Percentiles rank a stretch among this genome's conserved stretches.
Evolutionary conservation across 30 jellyfish, hydroid and myxozoan species (phyloP).

Genomic region (Clytia hemisphaerica): DNA sequence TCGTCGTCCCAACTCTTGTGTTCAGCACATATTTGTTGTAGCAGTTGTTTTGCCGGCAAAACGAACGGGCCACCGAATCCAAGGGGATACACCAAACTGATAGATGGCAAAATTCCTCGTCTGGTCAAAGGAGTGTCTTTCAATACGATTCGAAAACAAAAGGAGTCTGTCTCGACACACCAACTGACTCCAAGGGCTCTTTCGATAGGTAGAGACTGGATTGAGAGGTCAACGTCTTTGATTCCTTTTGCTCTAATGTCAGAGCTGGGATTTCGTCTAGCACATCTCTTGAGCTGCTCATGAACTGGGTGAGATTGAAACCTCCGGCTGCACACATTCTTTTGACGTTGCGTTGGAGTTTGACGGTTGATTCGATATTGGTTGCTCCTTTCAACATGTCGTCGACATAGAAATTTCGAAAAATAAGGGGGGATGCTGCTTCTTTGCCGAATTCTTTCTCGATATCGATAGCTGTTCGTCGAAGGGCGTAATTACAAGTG

Average conservation of each 20-base stretch:
- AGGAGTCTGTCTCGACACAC: constrained; percentile 35
- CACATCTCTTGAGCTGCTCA: constrained; percentile 26
- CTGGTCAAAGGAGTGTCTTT: constrained; percentile 28
- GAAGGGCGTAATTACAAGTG: constrained; percentile 48
- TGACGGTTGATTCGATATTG: constrained; percentile 1
- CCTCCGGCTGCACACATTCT: constrained; percentile 42
- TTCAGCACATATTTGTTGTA: constrained; percentile 21
- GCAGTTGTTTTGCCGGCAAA: constrained; percentile 16
- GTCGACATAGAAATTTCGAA: constrained; percentile 44
- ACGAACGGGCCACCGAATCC: constrained; percentile 32
- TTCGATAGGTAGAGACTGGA: constrained; percentile 20
- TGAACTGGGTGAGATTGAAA: constrained; percentile 10
- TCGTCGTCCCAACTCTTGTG: constrained; percentile 27
- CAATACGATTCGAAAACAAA: constrained; percentile 26
- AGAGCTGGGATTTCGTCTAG: constrained; percentile 9
- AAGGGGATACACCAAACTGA: constrained; percentile 34
- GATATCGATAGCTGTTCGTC: constrained; percentile 41
- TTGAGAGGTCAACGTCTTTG: neutral
- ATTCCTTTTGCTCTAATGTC: neutral
- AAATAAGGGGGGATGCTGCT: no score
- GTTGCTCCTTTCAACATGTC: constrained; percentile 32
- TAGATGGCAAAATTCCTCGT: constrained; percentile 31
- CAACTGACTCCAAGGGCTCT: constrained; percentile 36
- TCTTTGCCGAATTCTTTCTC: no score
- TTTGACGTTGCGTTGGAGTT: neutral